Evolutionary conservation across 2,888 invertebrate genomes (phyloP).

Genomic region (Heliconius charithonia): DNA sequence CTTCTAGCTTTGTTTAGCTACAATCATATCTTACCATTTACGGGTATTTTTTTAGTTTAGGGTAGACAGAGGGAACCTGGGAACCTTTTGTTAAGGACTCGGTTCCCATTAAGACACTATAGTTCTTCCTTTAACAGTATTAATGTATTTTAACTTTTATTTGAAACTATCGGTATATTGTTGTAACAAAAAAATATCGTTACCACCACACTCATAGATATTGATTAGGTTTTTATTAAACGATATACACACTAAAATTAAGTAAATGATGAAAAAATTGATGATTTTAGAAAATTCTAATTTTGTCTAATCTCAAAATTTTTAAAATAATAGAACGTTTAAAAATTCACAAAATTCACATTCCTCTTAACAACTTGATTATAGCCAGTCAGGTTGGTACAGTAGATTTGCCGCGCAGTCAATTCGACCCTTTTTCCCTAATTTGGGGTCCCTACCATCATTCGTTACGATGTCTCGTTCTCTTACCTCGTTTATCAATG

Average conservation of each 20-base stretch:
- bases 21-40: background rate
- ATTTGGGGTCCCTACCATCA: conserved; percentile 18
- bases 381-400: background rate
- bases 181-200: too few species aligned
- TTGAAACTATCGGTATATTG: too few species aligned
- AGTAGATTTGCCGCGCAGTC: conserved; percentile 17
- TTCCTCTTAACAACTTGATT: background rate
- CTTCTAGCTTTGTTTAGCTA: background rate
- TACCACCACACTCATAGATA: too few species aligned
- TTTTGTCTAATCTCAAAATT: background rate
- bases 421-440: conserved; percentile 22
- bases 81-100: background rate
- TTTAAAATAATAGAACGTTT: background rate
- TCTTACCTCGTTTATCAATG: conserved; percentile 26
- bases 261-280: too few species aligned
- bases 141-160: too few species aligned
- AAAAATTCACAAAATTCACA: background rate
- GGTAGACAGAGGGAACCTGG: too few species aligned
- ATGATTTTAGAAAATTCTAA: background rate
- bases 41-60: background rate
- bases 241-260: too few species aligned
- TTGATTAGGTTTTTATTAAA: too few species aligned
- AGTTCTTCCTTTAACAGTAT: too few species aligned
- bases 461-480: conserved; percentile 22
- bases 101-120: too few species aligned